A percentile compares a stretch with the other conserved stretches of the same genome.
phyloP scores from a whole-genome alignment of 2,888 invertebrate genomes.

The Macrophya annulata region DNA sequence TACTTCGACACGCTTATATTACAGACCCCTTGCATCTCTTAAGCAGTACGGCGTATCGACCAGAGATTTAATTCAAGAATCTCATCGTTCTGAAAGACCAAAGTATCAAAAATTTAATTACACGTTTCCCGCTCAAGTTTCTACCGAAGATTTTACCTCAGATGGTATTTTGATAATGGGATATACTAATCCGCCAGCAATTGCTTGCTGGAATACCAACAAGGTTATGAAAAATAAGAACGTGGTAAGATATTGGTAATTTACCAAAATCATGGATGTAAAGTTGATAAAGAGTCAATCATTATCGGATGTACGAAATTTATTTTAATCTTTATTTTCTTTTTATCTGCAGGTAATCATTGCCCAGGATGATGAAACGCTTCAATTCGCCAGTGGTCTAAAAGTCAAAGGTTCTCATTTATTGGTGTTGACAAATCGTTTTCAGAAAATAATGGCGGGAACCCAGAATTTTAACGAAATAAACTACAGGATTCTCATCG shows the following conservation, averaged over 20 bases:
- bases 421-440: conserved; percentile 86
- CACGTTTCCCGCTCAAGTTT: conserved; percentile 68
- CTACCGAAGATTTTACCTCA: conserved; percentile 73
- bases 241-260: conserved; percentile 63
- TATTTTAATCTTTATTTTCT: not conserved
- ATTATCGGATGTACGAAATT: not conserved
- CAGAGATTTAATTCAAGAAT: conserved; percentile 47
- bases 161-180: conserved; percentile 75
- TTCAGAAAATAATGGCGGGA: conserved; percentile 85
- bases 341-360: conserved; percentile 74
- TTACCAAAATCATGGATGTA: not conserved
- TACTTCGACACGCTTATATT: conserved; percentile 61
- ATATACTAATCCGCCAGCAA: conserved; percentile 70
- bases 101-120: conserved; percentile 59
- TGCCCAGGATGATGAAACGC: conserved; percentile 82
- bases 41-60: conserved; percentile 61
- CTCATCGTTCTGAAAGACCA: conserved; percentile 18
- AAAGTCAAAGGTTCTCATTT: conserved; percentile 86
- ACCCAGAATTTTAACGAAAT: conserved; percentile 81
- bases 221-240: conserved; percentile 63
- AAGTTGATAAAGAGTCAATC: not conserved
- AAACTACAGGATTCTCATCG: conserved; percentile 87
- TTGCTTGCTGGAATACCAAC: conserved; percentile 76
- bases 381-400: conserved; percentile 89
- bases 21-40: conserved; percentile 68